phyloP scores from a whole-genome alignment of 2,888 invertebrate species.

The Trisateles emortualis region DNA sequence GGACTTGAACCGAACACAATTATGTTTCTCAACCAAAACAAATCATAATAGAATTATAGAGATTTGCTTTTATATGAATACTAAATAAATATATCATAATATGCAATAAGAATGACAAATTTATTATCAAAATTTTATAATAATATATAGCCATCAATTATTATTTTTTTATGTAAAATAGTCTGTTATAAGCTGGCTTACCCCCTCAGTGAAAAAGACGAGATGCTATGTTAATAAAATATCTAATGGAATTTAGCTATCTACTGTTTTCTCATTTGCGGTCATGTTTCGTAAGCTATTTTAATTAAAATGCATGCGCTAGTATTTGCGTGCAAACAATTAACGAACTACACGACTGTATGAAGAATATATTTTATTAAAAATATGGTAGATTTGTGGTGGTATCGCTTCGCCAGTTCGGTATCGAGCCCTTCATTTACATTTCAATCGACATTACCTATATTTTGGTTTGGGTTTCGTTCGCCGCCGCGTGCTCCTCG shows the following conservation, averaged over 20 bases:
- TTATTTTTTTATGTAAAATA: too few species aligned
- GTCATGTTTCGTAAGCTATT: constrained; percentile 17
- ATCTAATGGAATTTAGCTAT: constrained; percentile 8
- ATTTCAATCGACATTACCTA: constrained; percentile 81
- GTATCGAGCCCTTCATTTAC: constrained; percentile 77
- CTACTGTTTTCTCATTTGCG: constrained; percentile 9
- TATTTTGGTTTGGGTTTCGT: constrained; percentile 58
- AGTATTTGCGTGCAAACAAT: constrained; percentile 31
- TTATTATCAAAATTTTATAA: too few species aligned
- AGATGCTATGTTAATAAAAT: background rate
- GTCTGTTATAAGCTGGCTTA: too few species aligned
- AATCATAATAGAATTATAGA: constrained; percentile 8
- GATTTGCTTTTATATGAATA: background rate
- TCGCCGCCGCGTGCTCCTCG: constrained; percentile 39
- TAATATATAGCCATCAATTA: background rate
- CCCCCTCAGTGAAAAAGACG: too few species aligned
- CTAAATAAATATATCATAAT: background rate
- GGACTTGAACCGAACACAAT: constrained; percentile 23
- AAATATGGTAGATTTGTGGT: constrained; percentile 64
- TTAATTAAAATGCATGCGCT: constrained; percentile 26
- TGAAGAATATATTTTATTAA: constrained; percentile 58
- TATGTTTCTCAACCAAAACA: constrained; percentile 1
- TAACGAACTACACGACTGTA: constrained; percentile 45
- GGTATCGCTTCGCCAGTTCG: constrained; percentile 60
- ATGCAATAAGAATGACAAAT: too few species aligned